Evolutionary conservation across 2,113 vertebrate species (phyloP).

Genomic region (Delphinapterus leucas): DNA sequence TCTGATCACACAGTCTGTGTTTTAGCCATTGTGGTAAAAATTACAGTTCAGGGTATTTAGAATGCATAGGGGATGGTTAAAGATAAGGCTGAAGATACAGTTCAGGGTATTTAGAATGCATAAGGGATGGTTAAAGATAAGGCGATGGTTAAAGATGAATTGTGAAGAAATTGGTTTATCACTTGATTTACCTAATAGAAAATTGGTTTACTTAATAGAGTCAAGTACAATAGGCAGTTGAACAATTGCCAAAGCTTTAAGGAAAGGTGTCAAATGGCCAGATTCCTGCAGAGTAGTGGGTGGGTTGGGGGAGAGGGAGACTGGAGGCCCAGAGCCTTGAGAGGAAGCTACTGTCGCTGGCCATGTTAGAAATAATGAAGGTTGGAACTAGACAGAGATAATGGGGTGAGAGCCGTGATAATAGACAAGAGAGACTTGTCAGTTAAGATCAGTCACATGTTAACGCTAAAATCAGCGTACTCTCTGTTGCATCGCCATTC

Average conservation of each 20-base stretch:
- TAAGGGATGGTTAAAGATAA: background rate
- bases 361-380: background rate
- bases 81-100: background rate
- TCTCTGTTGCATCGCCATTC: background rate
- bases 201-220: background rate
- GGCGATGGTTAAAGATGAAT: background rate
- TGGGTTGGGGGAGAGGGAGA: too few species aligned
- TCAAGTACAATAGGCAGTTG: background rate
- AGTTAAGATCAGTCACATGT: too few species aligned
- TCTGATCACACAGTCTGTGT: background rate
- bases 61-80: background rate
- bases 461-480: too few species aligned
- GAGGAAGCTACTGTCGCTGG: background rate
- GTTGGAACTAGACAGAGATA: background rate
- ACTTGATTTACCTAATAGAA: background rate
- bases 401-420: accelerated
- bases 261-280: background rate
- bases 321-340: background rate
- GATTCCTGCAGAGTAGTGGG: background rate
- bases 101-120: background rate
- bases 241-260: background rate
- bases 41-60: background rate
- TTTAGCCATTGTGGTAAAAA: background rate
- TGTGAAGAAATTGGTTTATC: background rate
- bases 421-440: background rate